Evolutionary conservation across 2,888 invertebrate species (phyloP).

Genomic region (Sisyra terminalis): DNA sequence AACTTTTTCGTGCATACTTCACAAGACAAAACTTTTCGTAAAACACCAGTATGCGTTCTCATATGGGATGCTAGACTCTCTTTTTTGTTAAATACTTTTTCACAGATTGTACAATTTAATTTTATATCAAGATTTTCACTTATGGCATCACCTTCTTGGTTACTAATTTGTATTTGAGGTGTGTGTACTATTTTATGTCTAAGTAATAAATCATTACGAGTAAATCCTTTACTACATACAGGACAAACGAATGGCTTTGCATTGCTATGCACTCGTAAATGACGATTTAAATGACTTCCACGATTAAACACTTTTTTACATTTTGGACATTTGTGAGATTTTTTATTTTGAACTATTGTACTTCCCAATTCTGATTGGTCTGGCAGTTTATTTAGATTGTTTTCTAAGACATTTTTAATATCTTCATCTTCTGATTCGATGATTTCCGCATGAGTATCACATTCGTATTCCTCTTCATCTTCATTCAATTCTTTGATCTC

Average conservation of each 20-base stretch:
- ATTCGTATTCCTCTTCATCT: slow-evolving; percentile 11
- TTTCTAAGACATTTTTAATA: neutral
- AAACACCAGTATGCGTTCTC: slow-evolving; percentile 17
- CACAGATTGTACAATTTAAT: slow-evolving; percentile 33
- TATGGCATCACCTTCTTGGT: slow-evolving; percentile 13
- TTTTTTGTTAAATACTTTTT: slow-evolving; percentile 31
- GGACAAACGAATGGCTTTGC: slow-evolving; percentile 20
- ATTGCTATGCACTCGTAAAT: slow-evolving; percentile 22
- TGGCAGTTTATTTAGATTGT: neutral
- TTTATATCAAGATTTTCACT: slow-evolving; percentile 10
- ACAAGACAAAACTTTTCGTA: slow-evolving; percentile 23
- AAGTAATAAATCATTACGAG: slow-evolving; percentile 20
- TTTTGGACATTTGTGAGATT: slow-evolving; percentile 18
- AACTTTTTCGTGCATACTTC: slow-evolving; percentile 31
- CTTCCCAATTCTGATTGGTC: neutral
- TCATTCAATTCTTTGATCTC: slow-evolving; percentile 13
- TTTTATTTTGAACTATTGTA: slow-evolving; percentile 1
- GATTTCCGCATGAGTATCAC: slow-evolving; percentile 16
- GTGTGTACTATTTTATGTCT: slow-evolving; percentile 22
- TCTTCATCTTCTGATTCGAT: slow-evolving; percentile 15
- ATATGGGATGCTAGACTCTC: slow-evolving; percentile 32
- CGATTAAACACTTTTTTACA: slow-evolving; percentile 24
- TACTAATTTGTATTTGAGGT: slow-evolving; percentile 9
- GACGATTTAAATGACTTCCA: slow-evolving; percentile 23
- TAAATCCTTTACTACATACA: slow-evolving; percentile 21